Evolutionary conservation across 2,797 vertebrate genomes (phyloP).

Genomic region (Falco columbarius): DNA sequence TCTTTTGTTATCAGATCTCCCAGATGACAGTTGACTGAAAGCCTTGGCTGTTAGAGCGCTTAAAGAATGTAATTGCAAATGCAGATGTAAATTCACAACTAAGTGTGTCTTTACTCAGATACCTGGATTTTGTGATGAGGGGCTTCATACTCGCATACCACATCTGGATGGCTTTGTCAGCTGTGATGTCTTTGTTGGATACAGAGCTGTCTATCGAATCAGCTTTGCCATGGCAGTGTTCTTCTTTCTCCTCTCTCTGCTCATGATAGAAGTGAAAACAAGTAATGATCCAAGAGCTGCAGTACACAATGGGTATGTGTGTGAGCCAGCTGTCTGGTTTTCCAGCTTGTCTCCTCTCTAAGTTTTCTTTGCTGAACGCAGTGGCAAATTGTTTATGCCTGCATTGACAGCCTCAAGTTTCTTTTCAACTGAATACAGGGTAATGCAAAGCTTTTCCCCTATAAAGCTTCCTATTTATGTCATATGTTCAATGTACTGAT

Average conservation of each 20-base stretch:
- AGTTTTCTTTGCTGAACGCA: neutral
- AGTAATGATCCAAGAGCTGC: conserved; percentile 88
- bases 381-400: neutral
- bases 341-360: neutral
- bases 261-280: conserved; percentile 89
- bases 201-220: conserved; percentile 92
- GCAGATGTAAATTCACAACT: neutral
- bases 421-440: neutral
- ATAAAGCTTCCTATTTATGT: neutral
- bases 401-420: rapidly evolving
- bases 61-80: neutral
- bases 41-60: neutral
- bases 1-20: neutral
- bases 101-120: conserved; percentile 76
- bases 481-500: rapidly evolving
- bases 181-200: conserved; percentile 89
- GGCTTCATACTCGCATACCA: conserved; percentile 69
- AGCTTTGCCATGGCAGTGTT: conserved; percentile 91
- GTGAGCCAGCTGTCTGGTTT: neutral
- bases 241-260: conserved; percentile 84
- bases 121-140: conserved; percentile 90
- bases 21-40: neutral
- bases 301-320: conserved; percentile 89
- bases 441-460: neutral
- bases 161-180: conserved; percentile 75